Percentiles rank a stretch among this genome's conserved stretches.
Conservation (phyloP, 2,888 invertebrate species). For the Drosophila basisetae region DNA sequence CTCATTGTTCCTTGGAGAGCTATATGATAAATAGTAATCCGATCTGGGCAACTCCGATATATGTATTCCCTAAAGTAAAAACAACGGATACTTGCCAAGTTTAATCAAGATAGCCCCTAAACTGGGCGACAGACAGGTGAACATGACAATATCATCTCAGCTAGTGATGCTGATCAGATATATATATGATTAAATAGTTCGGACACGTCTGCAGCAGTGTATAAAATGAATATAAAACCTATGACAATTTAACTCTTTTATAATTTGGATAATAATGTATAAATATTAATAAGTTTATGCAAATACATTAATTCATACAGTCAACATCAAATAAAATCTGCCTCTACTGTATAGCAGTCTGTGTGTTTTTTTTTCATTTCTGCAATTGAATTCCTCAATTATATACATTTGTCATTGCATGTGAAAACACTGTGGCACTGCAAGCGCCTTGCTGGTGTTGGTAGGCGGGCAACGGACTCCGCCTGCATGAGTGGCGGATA, state of each 20-base stretch:
- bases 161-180: neutral
- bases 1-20: neutral
- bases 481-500: slow-evolving; percentile 74
- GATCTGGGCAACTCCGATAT: neutral
- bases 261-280: neutral
- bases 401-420: neutral
- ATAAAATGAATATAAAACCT: neutral
- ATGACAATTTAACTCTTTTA: neutral
- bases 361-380: neutral
- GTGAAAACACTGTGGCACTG: slow-evolving; percentile 37
- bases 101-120: neutral
- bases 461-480: slow-evolving; percentile 64
- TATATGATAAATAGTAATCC: neutral
- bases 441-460: slow-evolving; percentile 36
- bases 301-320: neutral
- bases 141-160: neutral
- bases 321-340: neutral
- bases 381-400: neutral
- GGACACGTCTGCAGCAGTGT: neutral
- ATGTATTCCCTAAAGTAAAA: neutral
- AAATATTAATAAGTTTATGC: neutral
- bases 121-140: neutral
- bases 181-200: neutral
- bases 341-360: neutral
- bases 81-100: too few relatives aligned